Percentiles rank a stretch among this genome's conserved stretches.
These are phyloP conservation scores for Fundulus diaphanus DNA, from an alignment of 2,797 vertebrate species.

Conservation along the genomic window DNA sequence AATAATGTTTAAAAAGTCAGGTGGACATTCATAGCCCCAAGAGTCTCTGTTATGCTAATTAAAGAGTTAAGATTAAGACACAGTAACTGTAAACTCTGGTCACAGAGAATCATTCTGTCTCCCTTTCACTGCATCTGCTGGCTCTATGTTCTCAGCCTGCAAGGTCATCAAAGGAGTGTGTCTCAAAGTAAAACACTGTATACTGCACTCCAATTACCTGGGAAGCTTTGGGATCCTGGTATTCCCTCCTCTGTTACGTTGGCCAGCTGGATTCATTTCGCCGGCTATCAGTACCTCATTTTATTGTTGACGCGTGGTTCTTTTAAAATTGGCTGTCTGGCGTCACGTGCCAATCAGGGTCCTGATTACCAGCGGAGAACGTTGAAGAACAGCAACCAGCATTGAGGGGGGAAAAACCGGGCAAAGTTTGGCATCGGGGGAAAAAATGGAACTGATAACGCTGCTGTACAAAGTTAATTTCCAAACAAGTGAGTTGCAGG, in stretches of 20 bases:
- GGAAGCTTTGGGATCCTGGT: conserved; percentile 69
- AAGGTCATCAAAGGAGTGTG: conserved; percentile 69
- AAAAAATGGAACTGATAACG: conserved; percentile 17
- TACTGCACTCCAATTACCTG: conserved; percentile 75
- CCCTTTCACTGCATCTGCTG: conserved; percentile 22
- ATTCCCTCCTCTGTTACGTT: conserved; percentile 71
- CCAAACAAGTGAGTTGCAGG: conserved; percentile 20
- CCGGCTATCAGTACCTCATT: conserved; percentile 67
- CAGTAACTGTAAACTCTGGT: conserved; percentile 46
- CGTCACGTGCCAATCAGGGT: conserved; percentile 49
- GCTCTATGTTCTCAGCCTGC: conserved; percentile 50
- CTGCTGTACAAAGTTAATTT: conserved; percentile 13
- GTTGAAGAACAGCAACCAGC: conserved; percentile 15
- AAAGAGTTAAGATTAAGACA: conserved; percentile 37
- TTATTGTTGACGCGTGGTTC: conserved; percentile 61
- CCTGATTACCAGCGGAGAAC: conserved; percentile 38
- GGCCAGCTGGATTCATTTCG: conserved; percentile 69
- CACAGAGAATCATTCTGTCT: conserved; percentile 18
- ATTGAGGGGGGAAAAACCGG: conserved; percentile 1
- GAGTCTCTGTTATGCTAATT: conserved; percentile 55
- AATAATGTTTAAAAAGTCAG: conserved; percentile 39
- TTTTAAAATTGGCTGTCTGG: conserved; percentile 52
- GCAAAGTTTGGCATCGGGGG: conserved; percentile 13
- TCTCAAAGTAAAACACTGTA: conserved; percentile 62
- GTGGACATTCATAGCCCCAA: conserved; percentile 30